phyloP scores from a whole-genome alignment of 2,113 vertebrate species.

The Baryphthengus martii region DNA sequence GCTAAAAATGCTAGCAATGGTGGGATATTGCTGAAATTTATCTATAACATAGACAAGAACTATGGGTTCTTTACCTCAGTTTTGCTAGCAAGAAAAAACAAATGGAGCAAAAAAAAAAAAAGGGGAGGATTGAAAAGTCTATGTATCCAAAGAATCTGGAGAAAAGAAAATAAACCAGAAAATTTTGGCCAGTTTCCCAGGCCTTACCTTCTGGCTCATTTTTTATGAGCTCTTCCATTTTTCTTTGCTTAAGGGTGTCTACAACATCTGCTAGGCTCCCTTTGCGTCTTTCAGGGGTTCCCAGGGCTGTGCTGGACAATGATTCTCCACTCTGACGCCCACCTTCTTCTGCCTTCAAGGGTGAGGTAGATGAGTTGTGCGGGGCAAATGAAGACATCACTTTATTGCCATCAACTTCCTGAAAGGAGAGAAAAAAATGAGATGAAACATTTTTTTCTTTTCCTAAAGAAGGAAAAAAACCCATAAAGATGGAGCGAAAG shows the following conservation, averaged over 20 bases:
- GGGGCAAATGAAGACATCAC: constrained; percentile 91
- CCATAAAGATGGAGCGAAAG: background rate
- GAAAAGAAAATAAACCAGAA: background rate
- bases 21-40: background rate
- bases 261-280: constrained; percentile 97
- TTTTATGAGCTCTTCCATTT: constrained; percentile 99
- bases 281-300: constrained; percentile 95
- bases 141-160: background rate
- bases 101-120: background rate
- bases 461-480: background rate
- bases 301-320: constrained; percentile 80
- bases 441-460: constrained; percentile 26
- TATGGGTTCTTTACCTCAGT: background rate
- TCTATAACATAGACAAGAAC: background rate
- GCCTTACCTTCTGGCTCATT: constrained; percentile 96
- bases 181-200: background rate
- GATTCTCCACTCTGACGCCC: constrained; percentile 87
- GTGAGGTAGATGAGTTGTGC: constrained; percentile 98
- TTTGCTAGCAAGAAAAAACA: background rate
- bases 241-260: constrained; percentile 97
- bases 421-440: constrained; percentile 44
- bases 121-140: background rate
- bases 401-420: constrained; percentile 96
- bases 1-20: background rate
- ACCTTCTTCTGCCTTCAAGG: constrained; percentile 91